Evolutionary conservation across 2,113 vertebrate species (phyloP).

Genomic region (Podarcis cretensis): DNA sequence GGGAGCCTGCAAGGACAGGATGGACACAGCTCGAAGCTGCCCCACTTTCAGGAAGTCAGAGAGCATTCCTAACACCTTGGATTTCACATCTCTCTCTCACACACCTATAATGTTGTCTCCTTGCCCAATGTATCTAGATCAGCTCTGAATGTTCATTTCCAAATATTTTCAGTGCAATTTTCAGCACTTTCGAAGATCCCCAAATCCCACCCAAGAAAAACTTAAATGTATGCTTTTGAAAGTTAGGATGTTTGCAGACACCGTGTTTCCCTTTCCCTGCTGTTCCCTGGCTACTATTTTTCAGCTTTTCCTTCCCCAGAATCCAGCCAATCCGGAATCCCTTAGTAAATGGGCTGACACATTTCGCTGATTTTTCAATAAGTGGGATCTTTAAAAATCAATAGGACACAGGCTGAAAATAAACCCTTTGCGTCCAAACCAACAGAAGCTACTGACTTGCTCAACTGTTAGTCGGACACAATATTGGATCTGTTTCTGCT

Average conservation of each 20-base stretch:
- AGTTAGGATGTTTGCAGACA: not conserved
- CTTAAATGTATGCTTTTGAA: not conserved
- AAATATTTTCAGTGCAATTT: not conserved
- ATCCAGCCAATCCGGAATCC: not conserved
- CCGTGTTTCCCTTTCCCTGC: not conserved
- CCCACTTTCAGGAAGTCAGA: not conserved
- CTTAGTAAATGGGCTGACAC: not conserved
- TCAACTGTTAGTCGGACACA: not conserved
- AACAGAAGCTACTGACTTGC: not conserved
- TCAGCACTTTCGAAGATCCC: no score
- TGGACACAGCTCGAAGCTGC: no score
- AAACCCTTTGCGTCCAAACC: not conserved
- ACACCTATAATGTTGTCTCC: no score
- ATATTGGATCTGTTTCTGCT: not conserved
- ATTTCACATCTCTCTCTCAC: no score
- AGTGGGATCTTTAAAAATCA: no score
- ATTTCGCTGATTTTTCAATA: no score
- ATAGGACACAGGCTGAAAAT: no score
- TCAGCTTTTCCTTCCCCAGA: not conserved
- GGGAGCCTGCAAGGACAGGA: not conserved
- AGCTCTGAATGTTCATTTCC: not conserved
- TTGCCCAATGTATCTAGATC: no score
- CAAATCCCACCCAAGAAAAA: not conserved
- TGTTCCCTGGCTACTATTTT: not conserved
- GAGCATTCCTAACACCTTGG: not conserved